Evolutionary conservation across 2,888 invertebrate species (phyloP), one percentile per base, ranked within the genome.

Genomic region (Aquatica leii): DNA sequence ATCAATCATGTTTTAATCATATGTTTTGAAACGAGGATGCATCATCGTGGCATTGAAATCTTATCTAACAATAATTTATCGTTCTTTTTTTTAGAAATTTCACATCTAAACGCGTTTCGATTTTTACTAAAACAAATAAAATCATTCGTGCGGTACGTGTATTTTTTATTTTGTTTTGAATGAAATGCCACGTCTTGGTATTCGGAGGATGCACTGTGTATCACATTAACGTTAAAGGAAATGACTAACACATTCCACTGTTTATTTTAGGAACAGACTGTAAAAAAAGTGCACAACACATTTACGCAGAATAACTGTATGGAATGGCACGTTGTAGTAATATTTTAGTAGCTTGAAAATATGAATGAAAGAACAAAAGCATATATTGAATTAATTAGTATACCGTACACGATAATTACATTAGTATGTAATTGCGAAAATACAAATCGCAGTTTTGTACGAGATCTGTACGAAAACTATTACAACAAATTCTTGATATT

Each of bases 211-310:
- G 62, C 57, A 57, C 37, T 37, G 37, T 53, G 56, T 41, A 57
- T 56, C 55, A 57, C 41, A 51, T 46, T 12, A 20, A 52, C 21
- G 20, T 53, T 31, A 18, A 57, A 46, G 62, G 62, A 62, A 62
- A 46, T 62, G 62, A 62, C 62, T 62, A 62, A 62, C 18, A 43
- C 57, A 62, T 62, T 52, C 62, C 62, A 43, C n/a, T 34, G 62
- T 37, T 56, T 62, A 62, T 62, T 62, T 62, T 50, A 57, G 57
- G 57, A 62, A 46, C 51, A 51, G 49, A 48, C 41, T 49, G 31
- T 52, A 52, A 53, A 62, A 61, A 51, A 62, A 57, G 52, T 50
- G 59, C 50, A 59, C 51, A 51, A 18, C 43, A 46, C 52, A 59
- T 51, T 49, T 41, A 41, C 58, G 41, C 34, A 52, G 43, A 59